Conservation (phyloP, 2,797 vertebrate genomes). For the Tadarida brasiliensis region DNA sequence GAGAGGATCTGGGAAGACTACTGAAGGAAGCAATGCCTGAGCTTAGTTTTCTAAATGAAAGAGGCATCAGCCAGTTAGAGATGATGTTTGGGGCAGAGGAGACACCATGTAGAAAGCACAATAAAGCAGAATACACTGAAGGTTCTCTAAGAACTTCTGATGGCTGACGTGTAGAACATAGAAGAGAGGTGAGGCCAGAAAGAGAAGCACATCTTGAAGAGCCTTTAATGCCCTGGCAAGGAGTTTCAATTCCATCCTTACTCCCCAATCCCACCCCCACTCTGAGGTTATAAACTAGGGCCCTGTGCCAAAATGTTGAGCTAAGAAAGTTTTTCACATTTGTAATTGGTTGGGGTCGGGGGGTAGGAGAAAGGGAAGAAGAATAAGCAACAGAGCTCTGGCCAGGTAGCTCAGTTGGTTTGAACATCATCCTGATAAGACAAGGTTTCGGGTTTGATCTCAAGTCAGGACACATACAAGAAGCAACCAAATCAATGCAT, state of each 20-base stretch:
- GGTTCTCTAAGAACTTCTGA: not conserved
- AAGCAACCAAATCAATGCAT: not conserved
- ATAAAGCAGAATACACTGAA: not conserved
- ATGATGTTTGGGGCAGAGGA: slow-evolving; percentile 16
- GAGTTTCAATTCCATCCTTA: not conserved
- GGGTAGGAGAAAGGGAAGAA: not conserved
- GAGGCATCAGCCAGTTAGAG: not conserved
- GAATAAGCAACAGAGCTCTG: not conserved
- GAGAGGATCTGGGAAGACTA: not conserved
- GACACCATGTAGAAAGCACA: not conserved
- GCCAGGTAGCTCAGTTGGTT: not conserved
- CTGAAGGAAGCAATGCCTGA: slow-evolving; percentile 4
- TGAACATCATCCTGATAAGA: not conserved
- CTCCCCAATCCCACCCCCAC: not conserved
- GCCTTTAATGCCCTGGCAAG: not conserved
- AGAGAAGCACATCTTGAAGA: not conserved
- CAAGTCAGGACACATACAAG: not conserved
- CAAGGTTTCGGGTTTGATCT: not conserved
- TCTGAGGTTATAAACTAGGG: slow-evolving; percentile 29
- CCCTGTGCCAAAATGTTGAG: not conserved
- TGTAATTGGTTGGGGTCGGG: not conserved
- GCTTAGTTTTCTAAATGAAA: slow-evolving; percentile 47
- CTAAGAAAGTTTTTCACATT: slow-evolving; percentile 4
- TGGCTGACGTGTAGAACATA: not conserved
- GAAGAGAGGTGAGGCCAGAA: not conserved